A percentile compares a stretch with the other conserved stretches of the same genome.
Evolutionary conservation across 2,113 vertebrate genomes (phyloP).

Genomic region (Onychorhynchus coronatus): DNA sequence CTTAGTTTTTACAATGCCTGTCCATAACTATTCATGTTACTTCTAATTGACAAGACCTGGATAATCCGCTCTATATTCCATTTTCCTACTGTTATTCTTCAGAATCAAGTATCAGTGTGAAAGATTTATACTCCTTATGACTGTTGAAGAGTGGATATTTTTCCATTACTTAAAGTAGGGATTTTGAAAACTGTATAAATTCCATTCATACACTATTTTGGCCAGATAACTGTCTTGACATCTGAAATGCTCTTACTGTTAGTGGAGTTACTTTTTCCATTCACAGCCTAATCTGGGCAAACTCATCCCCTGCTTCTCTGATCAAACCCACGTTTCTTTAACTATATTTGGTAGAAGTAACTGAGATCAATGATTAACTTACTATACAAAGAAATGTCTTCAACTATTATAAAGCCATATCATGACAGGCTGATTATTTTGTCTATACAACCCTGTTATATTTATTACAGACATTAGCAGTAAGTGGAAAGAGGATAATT

Average conservation of each 20-base stretch:
- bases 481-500: not conserved
- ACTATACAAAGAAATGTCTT: not conserved
- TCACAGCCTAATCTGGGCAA: not conserved
- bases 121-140: not conserved
- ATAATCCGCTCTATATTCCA: not conserved
- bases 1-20: not conserved
- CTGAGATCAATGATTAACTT: not conserved
- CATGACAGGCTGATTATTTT: constrained; percentile 12
- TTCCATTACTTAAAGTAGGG: not conserved
- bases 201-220: not conserved
- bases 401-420: not conserved
- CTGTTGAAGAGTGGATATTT: not conserved
- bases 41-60: not conserved
- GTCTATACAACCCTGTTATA: not conserved
- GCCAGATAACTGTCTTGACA: not conserved
- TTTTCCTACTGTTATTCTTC: not conserved
- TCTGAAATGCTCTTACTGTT: not conserved
- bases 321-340: not conserved
- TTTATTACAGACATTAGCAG: constrained; percentile 33
- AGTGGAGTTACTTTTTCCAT: not conserved
- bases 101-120: not conserved
- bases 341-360: not conserved
- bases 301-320: not conserved
- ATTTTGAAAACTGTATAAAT: not conserved
- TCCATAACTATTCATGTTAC: not conserved